Conservation (phyloP, 1,140 invertebrate genomes). For the Papilio aristodemus region DNA sequence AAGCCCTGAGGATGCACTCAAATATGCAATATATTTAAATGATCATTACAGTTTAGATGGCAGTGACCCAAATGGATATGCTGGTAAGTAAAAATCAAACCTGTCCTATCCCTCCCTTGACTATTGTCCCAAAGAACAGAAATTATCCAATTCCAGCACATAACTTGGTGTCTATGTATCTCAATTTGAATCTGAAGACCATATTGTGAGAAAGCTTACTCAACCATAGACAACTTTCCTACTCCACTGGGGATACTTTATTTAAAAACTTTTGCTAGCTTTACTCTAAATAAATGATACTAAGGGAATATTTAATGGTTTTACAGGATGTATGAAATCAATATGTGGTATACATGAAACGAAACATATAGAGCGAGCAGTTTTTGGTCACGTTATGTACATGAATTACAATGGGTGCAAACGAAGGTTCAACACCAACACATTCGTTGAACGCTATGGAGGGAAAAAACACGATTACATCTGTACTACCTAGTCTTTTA, state of each 20-base stretch:
- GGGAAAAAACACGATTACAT: conserved; percentile 79
- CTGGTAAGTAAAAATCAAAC: conserved; percentile 89
- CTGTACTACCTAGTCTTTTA: background rate
- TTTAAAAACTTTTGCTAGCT: no score
- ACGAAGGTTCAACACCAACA: conserved; percentile 91
- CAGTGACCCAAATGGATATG: conserved; percentile 94
- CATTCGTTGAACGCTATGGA: conserved; percentile 86
- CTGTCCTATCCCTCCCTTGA: no score
- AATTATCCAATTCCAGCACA: no score
- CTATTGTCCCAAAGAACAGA: no score
- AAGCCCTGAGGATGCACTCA: conserved; percentile 89
- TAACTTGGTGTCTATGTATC: no score
- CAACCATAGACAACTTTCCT: no score
- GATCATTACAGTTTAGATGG: conserved; percentile 94
- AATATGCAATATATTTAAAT: conserved; percentile 90
- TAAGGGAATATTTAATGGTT: no score
- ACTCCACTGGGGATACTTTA: no score
- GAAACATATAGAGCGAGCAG: conserved; percentile 90
- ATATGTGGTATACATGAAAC: conserved; percentile 95
- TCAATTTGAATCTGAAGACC: no score
- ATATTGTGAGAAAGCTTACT: no score
- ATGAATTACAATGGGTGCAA: conserved; percentile 96
- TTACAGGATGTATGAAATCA: conserved; percentile 94
- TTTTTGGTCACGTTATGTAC: conserved; percentile 95
- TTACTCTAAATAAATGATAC: no score